A percentile compares a stretch with the other conserved stretches of the same genome.
Conservation (phyloP, 2,113 vertebrate genomes). For the Bolborhynchus lineola region DNA sequence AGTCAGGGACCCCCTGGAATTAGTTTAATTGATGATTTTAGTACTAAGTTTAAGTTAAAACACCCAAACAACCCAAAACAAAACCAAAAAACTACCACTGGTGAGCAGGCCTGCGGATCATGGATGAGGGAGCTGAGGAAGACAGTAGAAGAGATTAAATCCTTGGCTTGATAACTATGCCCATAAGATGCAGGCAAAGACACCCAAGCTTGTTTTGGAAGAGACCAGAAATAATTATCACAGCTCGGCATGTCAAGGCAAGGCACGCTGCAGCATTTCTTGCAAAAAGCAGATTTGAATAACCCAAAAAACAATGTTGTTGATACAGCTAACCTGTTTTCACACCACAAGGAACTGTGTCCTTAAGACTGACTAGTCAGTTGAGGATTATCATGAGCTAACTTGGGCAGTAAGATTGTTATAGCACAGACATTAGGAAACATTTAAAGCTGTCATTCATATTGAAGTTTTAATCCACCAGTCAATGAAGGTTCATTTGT, state of each 20-base stretch:
- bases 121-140: not conserved
- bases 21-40: not conserved
- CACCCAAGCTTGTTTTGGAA: not conserved
- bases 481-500: not conserved
- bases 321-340: not conserved
- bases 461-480: not conserved
- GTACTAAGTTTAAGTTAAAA: not conserved
- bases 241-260: not conserved
- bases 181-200: not conserved
- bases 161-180: accelerated
- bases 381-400: not conserved
- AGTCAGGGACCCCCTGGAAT: not conserved
- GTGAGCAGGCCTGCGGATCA: not conserved
- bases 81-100: accelerated
- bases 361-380: not conserved
- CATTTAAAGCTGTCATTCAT: not conserved
- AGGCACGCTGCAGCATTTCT: not conserved
- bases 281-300: not conserved
- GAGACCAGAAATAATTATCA: not conserved
- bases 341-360: not conserved
- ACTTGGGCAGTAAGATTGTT: not conserved
- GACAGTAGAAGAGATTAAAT: not conserved
- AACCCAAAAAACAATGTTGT: not conserved
- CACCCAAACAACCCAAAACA: accelerated
- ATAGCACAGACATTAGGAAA: not conserved